Evolutionary conservation across 1,140 invertebrate species (phyloP), one percentile per base, ranked within the genome.

Genomic region (Leptonema lineaticorne): DNA sequence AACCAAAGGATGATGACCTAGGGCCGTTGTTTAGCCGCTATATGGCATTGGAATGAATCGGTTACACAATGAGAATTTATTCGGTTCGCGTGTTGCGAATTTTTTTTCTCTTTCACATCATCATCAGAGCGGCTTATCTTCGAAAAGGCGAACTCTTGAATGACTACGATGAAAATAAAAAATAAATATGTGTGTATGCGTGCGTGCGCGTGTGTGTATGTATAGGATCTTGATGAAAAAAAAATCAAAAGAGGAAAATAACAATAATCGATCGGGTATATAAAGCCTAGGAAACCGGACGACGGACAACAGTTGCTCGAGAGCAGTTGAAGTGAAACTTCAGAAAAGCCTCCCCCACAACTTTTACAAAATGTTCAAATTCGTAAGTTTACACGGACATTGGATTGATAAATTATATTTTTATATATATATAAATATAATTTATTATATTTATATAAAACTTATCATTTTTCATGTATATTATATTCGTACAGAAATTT

Each of bases 291-390:
- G n/a, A 14, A 18, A 24, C 11, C 9, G 33, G 9, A 20, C 26
- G 14, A 18, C 20, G 24, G 37, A 20, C 48, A 71, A 46, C 69
- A 71, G 69, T 71, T 41, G 58, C 62, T 66, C 63, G n/a, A 14
- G 18, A 68, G 70, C 65, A 59, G 65, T 37, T 5, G 63, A 60
- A 63, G 41, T 53, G 45, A 56, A 46, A 14, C 64, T 63, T 68
- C 22, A 24, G 46, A 58, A 67, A 50, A 62, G 27, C 24, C 50
- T 7, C 18, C 24, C 46, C 16, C 46, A 33, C 63, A 64, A 63
- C 26, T 29, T 8, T 48, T 64, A 37, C 63, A 69, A 72, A 63
- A 72, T 72, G 70, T 69, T 63, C 63, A 72, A 69, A 50, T 69
- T 72, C 57, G 70, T 72, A 66, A 72, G 70, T 71, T 56, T n/a